These are phyloP conservation scores for Lasioglossum calceatum DNA, from an alignment of 2,888 invertebrate species.

Conservation along the genomic window DNA sequence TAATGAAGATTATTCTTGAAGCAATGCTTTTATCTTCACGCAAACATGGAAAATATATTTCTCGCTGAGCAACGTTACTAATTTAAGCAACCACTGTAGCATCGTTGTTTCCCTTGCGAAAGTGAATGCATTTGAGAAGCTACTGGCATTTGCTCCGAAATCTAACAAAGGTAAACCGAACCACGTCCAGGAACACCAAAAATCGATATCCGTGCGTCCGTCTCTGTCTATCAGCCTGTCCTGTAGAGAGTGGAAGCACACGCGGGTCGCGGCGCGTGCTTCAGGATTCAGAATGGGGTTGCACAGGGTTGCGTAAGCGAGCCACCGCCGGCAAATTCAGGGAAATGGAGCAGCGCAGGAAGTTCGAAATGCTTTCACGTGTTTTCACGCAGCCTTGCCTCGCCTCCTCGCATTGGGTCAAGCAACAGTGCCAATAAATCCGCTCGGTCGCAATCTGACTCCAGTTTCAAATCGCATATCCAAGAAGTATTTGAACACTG, in stretches of 20 bases:
- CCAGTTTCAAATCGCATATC: not conserved
- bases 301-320: slow-evolving; percentile 53
- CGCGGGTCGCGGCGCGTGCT: slow-evolving; percentile 28
- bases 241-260: not conserved
- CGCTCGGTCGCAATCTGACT: not conserved
- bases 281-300: slow-evolving; percentile 43
- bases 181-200: slow-evolving; percentile 20
- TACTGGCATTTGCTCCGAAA: slow-evolving; percentile 17
- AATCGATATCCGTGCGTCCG: slow-evolving; percentile 37
- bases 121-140: not conserved
- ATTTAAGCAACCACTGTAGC: not conserved
- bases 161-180: slow-evolving; percentile 11
- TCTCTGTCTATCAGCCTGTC: not conserved
- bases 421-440: not conserved
- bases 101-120: not conserved
- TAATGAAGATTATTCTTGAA: too few species aligned
- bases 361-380: not conserved
- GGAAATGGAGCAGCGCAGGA: slow-evolving; percentile 12
- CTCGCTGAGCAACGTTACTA: not conserved
- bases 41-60: not conserved
- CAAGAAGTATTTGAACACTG: too few species aligned
- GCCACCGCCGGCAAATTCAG: slow-evolving; percentile 17
- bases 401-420: slow-evolving; percentile 7
- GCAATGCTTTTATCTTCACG: not conserved
- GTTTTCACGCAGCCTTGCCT: slow-evolving; percentile 19